Evolutionary conservation across 1,140 invertebrate genomes (phyloP).

Genomic region (Leguminivora glycinivorella): DNA sequence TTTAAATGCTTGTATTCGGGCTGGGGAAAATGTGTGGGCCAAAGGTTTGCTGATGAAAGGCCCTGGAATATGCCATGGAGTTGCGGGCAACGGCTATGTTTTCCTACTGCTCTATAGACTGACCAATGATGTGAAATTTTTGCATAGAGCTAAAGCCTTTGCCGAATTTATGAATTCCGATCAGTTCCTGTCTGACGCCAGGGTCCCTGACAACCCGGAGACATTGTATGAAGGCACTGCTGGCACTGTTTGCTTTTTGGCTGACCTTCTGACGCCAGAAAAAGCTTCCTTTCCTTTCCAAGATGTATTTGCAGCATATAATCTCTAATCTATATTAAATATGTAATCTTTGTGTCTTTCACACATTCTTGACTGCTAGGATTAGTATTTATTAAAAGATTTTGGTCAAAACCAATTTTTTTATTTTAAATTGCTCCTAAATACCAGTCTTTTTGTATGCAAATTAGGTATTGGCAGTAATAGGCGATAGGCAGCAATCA

Average conservation of each 20-base stretch:
- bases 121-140: slow-evolving; percentile 85
- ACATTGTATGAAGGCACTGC: slow-evolving; percentile 93
- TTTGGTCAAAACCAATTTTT: not conserved
- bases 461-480: slow-evolving; percentile 48
- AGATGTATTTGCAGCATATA: slow-evolving; percentile 83
- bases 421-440: not conserved
- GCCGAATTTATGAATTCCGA: slow-evolving; percentile 86
- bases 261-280: slow-evolving; percentile 87
- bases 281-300: slow-evolving; percentile 92
- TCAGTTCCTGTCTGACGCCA: slow-evolving; percentile 83
- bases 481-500: slow-evolving; percentile 24
- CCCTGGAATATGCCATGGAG: slow-evolving; percentile 91
- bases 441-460: slow-evolving; percentile 31
- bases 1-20: slow-evolving; percentile 83
- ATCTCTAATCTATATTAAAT: too few species aligned
- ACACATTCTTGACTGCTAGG: not conserved
- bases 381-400: slow-evolving; percentile 16
- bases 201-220: slow-evolving; percentile 89
- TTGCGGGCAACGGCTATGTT: slow-evolving; percentile 92
- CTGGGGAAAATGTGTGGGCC: slow-evolving; percentile 88
- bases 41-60: slow-evolving; percentile 91
- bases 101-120: slow-evolving; percentile 89
- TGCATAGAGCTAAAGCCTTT: slow-evolving; percentile 88
- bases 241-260: slow-evolving; percentile 90
- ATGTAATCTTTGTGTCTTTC: not conserved